Evolutionary conservation across 2,888 invertebrate species (phyloP).

Genomic region (Siphonodentalium dalli): DNA sequence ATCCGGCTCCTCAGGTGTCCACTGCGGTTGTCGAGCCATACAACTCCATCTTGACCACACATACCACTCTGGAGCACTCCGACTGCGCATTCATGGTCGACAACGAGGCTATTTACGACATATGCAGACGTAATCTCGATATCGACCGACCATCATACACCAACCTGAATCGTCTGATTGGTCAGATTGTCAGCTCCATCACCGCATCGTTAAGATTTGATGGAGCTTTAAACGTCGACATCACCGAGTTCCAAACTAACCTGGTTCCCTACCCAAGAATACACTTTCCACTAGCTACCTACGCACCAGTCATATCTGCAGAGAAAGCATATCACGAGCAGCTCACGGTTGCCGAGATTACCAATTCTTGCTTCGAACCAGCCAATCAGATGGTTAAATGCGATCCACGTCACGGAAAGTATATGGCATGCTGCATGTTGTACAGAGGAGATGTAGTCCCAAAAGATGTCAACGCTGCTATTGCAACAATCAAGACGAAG

Average conservation of each 20-base stretch:
- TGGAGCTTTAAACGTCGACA: slow-evolving; percentile 67
- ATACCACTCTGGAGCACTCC: no score
- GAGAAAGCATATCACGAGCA: no score
- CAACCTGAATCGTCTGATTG: slow-evolving; percentile 89
- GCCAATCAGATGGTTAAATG: slow-evolving; percentile 34
- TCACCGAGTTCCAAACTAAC: slow-evolving; percentile 67
- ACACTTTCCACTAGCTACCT: no score
- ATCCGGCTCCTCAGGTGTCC: no score
- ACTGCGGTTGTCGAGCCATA: no score
- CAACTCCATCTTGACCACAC: no score
- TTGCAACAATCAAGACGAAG: slow-evolving; percentile 43
- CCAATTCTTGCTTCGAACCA: slow-evolving; percentile 33
- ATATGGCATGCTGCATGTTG: slow-evolving; percentile 61
- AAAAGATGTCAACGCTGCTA: slow-evolving; percentile 48
- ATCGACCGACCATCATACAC: slow-evolving; percentile 86
- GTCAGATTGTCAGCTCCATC: slow-evolving; percentile 74
- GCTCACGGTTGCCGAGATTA: no score
- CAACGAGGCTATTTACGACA: no score
- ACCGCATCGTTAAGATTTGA: slow-evolving; percentile 67
- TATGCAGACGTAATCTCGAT: slow-evolving; percentile 79
- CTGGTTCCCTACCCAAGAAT: slow-evolving; percentile 68
- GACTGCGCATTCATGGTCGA: slow-evolving; percentile 96
- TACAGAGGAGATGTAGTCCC: slow-evolving; percentile 52
- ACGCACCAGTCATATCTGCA: no score
- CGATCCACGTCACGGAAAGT: slow-evolving; percentile 51